A percentile compares a stretch with the other conserved stretches of the same genome.
These are phyloP conservation scores for Channallabes apus DNA, from an alignment of 2,797 vertebrate species.

Conservation along the genomic window DNA sequence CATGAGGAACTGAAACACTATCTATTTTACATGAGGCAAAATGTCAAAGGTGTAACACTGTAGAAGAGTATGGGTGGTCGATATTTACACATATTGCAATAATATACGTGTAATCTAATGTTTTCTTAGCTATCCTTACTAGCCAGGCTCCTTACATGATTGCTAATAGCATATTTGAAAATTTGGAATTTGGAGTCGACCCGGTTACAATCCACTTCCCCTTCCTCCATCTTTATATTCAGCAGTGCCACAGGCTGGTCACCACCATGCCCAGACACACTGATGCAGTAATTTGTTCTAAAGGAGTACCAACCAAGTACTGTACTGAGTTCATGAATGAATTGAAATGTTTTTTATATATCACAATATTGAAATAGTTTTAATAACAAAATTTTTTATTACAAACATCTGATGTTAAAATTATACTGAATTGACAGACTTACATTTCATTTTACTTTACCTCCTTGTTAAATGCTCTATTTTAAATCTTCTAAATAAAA, in stretches of 20 bases:
- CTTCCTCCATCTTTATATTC: too few species aligned
- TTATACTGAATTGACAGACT: not conserved
- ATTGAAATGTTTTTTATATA: not conserved
- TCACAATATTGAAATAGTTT: not conserved
- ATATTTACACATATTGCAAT: not conserved
- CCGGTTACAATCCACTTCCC: too few species aligned
- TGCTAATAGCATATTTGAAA: too few species aligned
- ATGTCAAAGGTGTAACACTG: not conserved
- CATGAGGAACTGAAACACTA: not conserved
- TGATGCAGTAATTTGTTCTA: too few species aligned
- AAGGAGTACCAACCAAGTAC: too few species aligned
- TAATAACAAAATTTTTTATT: not conserved
- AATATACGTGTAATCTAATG: too few species aligned
- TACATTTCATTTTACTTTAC: not conserved
- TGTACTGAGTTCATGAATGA: too few species aligned
- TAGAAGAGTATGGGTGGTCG: not conserved
- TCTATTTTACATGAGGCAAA: not conserved
- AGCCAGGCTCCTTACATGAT: too few species aligned
- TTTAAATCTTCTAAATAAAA: not conserved
- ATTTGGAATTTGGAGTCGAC: too few species aligned
- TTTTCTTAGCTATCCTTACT: too few species aligned
- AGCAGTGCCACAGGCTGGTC: too few species aligned
- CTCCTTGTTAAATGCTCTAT: not conserved
- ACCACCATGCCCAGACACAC: too few species aligned
- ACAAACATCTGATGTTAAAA: not conserved